Evolutionary conservation across 2,888 invertebrate species (phyloP).

Genomic region (Stratiomys singularior): DNA sequence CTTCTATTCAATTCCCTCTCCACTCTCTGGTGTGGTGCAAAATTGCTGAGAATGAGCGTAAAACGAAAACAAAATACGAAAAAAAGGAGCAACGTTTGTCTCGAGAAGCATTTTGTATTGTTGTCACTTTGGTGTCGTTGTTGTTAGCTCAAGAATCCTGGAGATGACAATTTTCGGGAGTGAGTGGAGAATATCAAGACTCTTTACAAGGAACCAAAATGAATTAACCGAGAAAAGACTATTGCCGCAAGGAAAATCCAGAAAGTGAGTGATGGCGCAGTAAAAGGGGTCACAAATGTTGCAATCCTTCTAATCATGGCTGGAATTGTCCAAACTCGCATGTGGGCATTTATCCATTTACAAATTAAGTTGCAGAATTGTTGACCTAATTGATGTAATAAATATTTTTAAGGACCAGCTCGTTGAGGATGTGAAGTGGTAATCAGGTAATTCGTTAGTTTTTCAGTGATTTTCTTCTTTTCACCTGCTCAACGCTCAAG

Average conservation of each 20-base stretch:
- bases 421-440: no score
- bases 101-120: constrained; percentile 8
- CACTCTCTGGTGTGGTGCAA: background rate
- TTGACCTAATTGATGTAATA: no score
- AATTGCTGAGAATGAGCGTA: background rate
- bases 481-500: no score
- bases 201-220: background rate
- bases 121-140: background rate
- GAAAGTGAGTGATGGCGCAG: background rate
- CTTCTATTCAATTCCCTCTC: background rate
- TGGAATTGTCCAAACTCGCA: background rate
- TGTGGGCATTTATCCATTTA: no score
- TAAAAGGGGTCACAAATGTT: background rate
- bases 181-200: background rate
- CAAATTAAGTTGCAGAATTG: no score
- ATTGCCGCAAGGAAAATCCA: background rate
- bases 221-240: constrained; percentile 11
- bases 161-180: background rate
- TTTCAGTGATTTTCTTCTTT: no score
- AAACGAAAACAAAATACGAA: background rate
- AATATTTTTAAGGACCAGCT: no score
- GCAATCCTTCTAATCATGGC: background rate
- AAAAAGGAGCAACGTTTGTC: background rate
- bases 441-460: no score
- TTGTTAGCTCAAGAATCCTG: background rate